Evolutionary conservation across 2,113 vertebrate species (phyloP).

Genomic region (Ranitomeya variabilis): DNA sequence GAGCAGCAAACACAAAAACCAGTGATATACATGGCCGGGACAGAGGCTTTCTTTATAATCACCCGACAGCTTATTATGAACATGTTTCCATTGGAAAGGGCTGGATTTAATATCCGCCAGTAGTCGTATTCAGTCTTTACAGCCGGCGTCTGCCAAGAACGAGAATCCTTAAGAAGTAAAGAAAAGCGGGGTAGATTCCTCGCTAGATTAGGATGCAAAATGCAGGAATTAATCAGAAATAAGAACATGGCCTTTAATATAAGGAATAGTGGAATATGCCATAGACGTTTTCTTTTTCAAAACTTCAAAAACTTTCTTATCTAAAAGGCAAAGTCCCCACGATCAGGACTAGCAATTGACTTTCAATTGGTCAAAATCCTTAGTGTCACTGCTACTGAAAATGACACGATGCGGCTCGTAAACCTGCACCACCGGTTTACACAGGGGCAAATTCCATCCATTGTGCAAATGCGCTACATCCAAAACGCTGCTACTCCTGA

Average conservation of each 20-base stretch:
- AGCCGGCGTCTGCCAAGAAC: not conserved
- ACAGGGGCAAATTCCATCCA: no score
- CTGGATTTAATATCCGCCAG: not conserved
- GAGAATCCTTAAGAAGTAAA: not conserved
- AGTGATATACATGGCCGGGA: not conserved
- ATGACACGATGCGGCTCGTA: no score
- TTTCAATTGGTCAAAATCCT: no score
- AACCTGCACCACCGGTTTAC: no score
- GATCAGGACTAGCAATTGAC: no score
- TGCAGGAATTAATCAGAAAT: not conserved
- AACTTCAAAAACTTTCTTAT: no score
- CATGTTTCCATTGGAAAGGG: not conserved
- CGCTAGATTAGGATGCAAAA: not conserved
- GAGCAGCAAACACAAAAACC: conserved; percentile 17
- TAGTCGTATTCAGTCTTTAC: not conserved
- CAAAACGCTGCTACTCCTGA: no score
- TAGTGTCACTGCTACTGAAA: no score
- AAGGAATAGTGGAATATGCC: no score
- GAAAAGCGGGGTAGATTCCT: not conserved
- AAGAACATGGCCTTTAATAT: not conserved
- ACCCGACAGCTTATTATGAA: conserved; percentile 38
- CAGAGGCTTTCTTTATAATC: conserved; percentile 23
- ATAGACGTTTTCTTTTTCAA: no score
- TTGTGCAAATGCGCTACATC: no score
- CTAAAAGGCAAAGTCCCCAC: no score